These are phyloP conservation scores for Itoplectis maculator DNA, from an alignment of 2,888 invertebrate species.

Conservation along the genomic window DNA sequence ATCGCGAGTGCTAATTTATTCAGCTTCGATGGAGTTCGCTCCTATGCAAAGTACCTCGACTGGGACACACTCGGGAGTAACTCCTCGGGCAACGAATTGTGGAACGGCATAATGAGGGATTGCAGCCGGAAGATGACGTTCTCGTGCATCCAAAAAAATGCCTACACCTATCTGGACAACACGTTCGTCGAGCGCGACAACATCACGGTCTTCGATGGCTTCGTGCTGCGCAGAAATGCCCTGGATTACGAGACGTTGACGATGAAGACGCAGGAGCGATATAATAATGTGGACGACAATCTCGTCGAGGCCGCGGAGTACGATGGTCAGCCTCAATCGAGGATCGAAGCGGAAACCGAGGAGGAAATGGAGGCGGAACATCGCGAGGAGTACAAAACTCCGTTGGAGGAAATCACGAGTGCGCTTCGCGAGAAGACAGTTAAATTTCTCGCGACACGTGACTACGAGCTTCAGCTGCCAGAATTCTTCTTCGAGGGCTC, in stretches of 20 bases:
- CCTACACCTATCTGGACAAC: conserved; percentile 90
- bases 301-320: conserved; percentile 77
- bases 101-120: conserved; percentile 90
- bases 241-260: conserved; percentile 85
- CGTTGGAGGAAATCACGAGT: conserved; percentile 91
- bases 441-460: conserved; percentile 91
- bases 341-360: conserved; percentile 70
- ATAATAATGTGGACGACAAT: conserved; percentile 78
- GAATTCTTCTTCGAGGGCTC: conserved; percentile 91
- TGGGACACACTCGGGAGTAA: conserved; percentile 79
- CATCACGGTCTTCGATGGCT: conserved; percentile 88
- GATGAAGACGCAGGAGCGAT: conserved; percentile 68
- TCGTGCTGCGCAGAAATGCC: conserved; percentile 88
- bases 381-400: conserved; percentile 82
- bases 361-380: conserved; percentile 73
- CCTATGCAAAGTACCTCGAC: conserved; percentile 80
- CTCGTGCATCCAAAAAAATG: conserved; percentile 91
- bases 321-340: conserved; percentile 75
- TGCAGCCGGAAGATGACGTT: conserved; percentile 89
- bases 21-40: conserved; percentile 75
- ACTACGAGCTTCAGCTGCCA: conserved; percentile 90
- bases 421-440: conserved; percentile 89
- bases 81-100: conserved; percentile 87
- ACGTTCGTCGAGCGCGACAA: conserved; percentile 88
- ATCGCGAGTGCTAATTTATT: conserved; percentile 73